phyloP scores from a whole-genome alignment of 2,113 vertebrate species.

The Psophia crepitans region DNA sequence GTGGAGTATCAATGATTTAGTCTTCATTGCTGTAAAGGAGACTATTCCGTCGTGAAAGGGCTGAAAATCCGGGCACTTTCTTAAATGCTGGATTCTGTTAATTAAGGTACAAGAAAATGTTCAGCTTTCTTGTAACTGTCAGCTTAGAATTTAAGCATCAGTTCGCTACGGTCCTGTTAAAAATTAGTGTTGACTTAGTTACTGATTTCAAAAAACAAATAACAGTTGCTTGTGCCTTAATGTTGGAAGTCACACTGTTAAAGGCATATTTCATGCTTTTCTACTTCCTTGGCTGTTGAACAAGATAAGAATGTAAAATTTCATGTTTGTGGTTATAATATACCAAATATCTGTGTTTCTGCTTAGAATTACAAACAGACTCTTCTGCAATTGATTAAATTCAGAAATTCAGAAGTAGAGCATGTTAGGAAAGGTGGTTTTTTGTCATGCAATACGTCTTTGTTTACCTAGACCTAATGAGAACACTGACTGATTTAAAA shows the following conservation, averaged over 20 bases:
- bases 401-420: background rate
- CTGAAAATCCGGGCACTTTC: background rate
- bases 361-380: background rate
- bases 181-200: background rate
- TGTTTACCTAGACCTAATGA: background rate
- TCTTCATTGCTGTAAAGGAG: background rate
- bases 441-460: background rate
- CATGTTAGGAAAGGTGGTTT: background rate
- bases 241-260: background rate
- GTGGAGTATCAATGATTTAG: background rate
- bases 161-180: background rate
- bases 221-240: background rate
- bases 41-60: background rate
- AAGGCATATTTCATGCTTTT: background rate
- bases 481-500: background rate
- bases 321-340: background rate
- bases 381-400: background rate
- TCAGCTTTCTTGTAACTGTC: background rate
- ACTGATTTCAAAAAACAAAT: background rate
- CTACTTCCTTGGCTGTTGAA: background rate
- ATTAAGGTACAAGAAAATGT: background rate
- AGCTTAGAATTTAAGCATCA: background rate
- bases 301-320: background rate
- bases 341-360: background rate
- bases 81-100: background rate